Conservation (phyloP, 2,888 invertebrate genomes). For the Ecdyonurus torrentis region DNA sequence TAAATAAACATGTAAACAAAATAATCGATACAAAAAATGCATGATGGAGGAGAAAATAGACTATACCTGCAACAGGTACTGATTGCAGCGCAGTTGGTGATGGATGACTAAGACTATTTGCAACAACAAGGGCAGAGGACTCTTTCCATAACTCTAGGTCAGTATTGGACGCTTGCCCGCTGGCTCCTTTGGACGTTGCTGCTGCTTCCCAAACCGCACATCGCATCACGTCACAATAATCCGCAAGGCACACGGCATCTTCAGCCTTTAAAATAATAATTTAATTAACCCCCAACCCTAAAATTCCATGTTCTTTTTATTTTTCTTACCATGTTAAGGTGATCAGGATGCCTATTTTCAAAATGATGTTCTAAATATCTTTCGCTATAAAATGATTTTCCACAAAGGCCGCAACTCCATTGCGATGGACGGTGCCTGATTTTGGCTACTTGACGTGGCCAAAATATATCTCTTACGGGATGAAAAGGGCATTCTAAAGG, state of each 20-base stretch:
- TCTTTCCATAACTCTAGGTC: conserved; percentile 63
- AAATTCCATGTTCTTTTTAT: not conserved
- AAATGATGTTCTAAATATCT: conserved; percentile 74
- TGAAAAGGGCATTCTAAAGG: conserved; percentile 84
- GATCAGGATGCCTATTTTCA: conserved; percentile 70
- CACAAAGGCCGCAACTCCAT: conserved; percentile 83
- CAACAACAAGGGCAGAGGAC: not conserved
- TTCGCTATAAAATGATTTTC: conserved; percentile 82
- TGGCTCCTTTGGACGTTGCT: conserved; percentile 37
- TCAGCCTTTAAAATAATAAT: conserved; percentile 45
- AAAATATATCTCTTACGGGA: conserved; percentile 70
- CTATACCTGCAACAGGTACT: conserved; percentile 21
- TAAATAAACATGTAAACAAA: too few species aligned
- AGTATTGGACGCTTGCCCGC: conserved; percentile 41
- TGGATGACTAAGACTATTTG: conserved; percentile 16
- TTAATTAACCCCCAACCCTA: not conserved
- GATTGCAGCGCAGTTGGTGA: conserved; percentile 46
- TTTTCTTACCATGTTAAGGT: conserved; percentile 57
- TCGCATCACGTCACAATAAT: conserved; percentile 91
- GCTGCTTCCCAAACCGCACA: conserved; percentile 73
- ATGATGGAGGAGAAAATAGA: too few species aligned
- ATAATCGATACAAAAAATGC: too few species aligned
- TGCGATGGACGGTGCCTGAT: conserved; percentile 70
- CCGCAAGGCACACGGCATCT: conserved; percentile 82
- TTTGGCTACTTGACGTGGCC: conserved; percentile 72